Evolutionary conservation across 92 coral and sea anemone genomes (phyloP), one percentile per base, ranked within the genome.

Genomic region (Porites divaricata): DNA sequence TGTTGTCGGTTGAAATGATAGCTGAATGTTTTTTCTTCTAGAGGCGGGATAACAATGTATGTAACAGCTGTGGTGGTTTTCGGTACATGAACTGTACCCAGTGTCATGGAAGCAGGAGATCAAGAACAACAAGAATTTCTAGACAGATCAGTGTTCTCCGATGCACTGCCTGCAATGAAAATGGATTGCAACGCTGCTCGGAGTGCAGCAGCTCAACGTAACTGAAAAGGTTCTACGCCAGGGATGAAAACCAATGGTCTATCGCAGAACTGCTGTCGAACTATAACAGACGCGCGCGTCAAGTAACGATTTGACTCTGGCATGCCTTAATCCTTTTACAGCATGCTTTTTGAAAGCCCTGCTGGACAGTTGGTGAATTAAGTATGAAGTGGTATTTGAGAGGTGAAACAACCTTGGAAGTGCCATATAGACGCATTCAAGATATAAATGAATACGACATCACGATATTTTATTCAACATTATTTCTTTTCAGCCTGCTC

Each of bases 151-250:
- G 88, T 80, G 88, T 91, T 63, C 86, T 96, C 8, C 89, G 92
- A 24, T 96, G 99, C 80, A 96, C 95, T 9, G 56, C 93, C 15
- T 96, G 99, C 81, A 96, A 96, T 73, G 99, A 96, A 66, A 96
- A 96, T 70, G 99, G 99, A 53, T 75, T 96, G 2, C 92, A 88
- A 53, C 78, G 89, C 65, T 96, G 99, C 75, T 93, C 98, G 14
- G 94, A 91, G 41, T 96, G 99, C 77, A 26, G 45, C 45, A 35
- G 45, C 45, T 35, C 93, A 22, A 35, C 20, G n/a, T 74, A 83
- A 65, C 80, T 15, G 62, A 49, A 7, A 17, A 20, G 48, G 50
- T n/a, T 52, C 10, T 23, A 26, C 28, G 17, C 1, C 49, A 11
- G 51, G 12, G 61, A 35, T 9, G 1, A 3, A 2, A 61, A 76